Base-by-base conservation (phyloP, 2,888 invertebrate species). In the Abrostola tripartita region DNA sequence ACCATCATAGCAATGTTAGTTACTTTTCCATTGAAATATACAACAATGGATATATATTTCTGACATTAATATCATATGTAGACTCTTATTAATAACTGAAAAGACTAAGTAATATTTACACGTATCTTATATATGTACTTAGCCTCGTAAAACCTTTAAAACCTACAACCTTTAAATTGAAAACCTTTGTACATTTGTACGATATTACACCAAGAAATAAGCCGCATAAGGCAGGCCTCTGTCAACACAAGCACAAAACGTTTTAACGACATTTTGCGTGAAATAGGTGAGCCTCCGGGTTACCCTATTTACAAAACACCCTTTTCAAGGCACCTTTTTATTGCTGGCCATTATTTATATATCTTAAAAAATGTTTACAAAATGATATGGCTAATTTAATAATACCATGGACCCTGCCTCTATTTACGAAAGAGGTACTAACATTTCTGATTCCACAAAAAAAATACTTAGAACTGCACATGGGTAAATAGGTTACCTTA, bases 321-420 rank as follows among this genome's bases (percentile, higher is more conserved):
- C 60, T 75, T 67, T 68, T 72, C 52, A 65, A 52, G 57, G 61
- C 44, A 52, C 55, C 50, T 49, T 66, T 62, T 66, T 14, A 61
- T 57, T 52, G 12, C 35, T 44, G 37, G 14, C 14, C 50, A 54
- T 53, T 61, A 42, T 14, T 12, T 37, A 14, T 11, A 38, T 5
- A 38, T 42, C 37, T 49, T 11, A 10, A 11, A 12, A 40, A 50
- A 38, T 59, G 37, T 10, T 52, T 8, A 11, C 37, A 61, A 14
- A 58, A 44, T 37, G 6, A 11, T 35, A 8, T 14, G 10, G 5
- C 10, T 6, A 37, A 37, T 52, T 55, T n/a, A 9, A 12, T 24
- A 52, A 5, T 2, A n/a, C 6, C 41, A 41, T 24, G 1, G 4
- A 2, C 24, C 24, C 24, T 24, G 24, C 24, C 24, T 24, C 24